Conservation (phyloP, 2,888 invertebrate species). For the Temnothorax unifasciatus region DNA sequence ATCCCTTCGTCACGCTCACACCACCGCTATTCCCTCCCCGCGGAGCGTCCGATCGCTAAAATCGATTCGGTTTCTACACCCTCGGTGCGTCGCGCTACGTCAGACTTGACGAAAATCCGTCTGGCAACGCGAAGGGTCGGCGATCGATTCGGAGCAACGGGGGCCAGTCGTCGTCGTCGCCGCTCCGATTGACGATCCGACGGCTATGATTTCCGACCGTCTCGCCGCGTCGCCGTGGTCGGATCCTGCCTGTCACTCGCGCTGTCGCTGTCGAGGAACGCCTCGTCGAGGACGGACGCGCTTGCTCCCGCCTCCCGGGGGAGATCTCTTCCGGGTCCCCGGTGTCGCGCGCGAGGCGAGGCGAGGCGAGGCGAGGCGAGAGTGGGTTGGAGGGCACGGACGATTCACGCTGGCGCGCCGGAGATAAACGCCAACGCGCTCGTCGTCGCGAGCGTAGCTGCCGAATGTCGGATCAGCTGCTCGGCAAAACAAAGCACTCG, state of each 20-base stretch:
- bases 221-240: too few relatives aligned
- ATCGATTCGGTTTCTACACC: neutral
- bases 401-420: neutral
- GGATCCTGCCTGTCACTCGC: too few relatives aligned
- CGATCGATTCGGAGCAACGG: conserved; percentile 30
- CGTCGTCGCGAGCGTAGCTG: conserved; percentile 1
- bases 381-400: neutral
- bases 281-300: too few relatives aligned
- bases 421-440: neutral
- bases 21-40: neutral
- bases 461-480: conserved; percentile 80
- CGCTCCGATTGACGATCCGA: too few relatives aligned
- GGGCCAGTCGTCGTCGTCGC: too few relatives aligned
- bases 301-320: too few relatives aligned
- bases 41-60: neutral
- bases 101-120: conserved; percentile 10
- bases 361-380: neutral
- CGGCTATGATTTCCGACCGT: neutral
- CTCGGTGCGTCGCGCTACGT: neutral
- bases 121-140: neutral
- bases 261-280: too few relatives aligned
- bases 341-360: neutral
- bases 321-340: neutral
- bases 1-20: too few relatives aligned
- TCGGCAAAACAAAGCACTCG: conserved; percentile 83